Percentiles rank a stretch among this genome's conserved stretches.
These are phyloP conservation scores for Cyphomyrmex costatus DNA, from an alignment of 1,140 invertebrate species.

Conservation along the genomic window DNA sequence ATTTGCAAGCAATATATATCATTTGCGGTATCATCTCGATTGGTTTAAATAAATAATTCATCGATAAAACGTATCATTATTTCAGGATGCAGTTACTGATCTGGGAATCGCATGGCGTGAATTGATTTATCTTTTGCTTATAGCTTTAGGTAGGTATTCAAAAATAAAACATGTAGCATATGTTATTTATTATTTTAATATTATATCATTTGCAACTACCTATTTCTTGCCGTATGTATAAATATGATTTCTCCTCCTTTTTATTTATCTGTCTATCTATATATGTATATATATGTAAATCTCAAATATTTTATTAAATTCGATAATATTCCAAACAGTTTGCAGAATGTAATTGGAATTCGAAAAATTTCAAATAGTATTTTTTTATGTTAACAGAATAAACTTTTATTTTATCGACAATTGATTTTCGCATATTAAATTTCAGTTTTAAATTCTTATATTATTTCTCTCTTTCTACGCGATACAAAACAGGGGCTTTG, in stretches of 20 bases:
- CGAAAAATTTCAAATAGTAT: neutral
- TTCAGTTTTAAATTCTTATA: constrained; percentile 35
- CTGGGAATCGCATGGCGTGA: constrained; percentile 89
- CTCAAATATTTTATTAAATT: constrained; percentile 7
- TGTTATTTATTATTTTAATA: constrained; percentile 1
- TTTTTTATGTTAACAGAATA: neutral
- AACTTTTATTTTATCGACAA: neutral
- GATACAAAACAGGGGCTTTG: neutral
- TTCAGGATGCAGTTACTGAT: constrained; percentile 89
- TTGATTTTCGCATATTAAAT: constrained; percentile 31
- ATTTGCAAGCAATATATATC: neutral
- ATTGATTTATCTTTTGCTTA: constrained; percentile 88
- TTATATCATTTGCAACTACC: neutral
- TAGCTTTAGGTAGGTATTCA: constrained; percentile 88
- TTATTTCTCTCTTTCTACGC: neutral
- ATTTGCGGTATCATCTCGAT: neutral
- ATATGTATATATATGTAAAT: neutral
- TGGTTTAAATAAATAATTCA: constrained; percentile 12
- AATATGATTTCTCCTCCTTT: neutral
- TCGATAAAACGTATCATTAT: constrained; percentile 49
- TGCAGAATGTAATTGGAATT: neutral
- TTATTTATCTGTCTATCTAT: neutral
- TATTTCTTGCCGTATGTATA: neutral
- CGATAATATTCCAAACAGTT: neutral
- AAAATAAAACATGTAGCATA: neutral